These are phyloP conservation scores for Carduelis carduelis DNA, from an alignment of 2,797 vertebrate genomes.

Conservation along the genomic window DNA sequence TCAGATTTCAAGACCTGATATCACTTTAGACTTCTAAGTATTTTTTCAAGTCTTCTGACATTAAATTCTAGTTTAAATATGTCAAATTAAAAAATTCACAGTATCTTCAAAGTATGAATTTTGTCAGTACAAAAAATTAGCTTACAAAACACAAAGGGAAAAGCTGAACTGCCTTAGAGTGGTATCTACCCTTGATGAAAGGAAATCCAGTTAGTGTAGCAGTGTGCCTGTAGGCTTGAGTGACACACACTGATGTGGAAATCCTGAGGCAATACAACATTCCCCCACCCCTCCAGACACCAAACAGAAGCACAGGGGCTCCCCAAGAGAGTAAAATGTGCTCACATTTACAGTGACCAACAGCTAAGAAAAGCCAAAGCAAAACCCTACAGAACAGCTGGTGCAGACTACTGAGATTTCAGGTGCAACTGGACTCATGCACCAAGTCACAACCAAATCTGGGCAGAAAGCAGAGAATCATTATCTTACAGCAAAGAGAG, in stretches of 20 bases:
- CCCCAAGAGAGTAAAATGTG: fast-evolving
- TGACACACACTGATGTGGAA: background rate
- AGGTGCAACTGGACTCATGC: background rate
- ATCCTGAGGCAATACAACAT: background rate
- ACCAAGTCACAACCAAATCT: background rate
- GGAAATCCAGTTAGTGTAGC: background rate
- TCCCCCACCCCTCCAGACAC: background rate
- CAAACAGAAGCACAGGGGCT: background rate
- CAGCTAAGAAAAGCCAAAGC: background rate
- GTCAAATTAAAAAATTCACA: background rate
- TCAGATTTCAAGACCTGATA: background rate
- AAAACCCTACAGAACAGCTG: background rate
- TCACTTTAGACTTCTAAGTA: background rate
- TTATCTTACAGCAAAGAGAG: background rate
- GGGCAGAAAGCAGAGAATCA: background rate
- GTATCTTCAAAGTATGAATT: background rate
- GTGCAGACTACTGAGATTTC: background rate
- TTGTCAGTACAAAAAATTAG: background rate
- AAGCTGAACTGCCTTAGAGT: background rate
- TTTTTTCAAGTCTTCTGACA: background rate
- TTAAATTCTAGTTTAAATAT: background rate
- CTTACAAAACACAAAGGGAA: background rate
- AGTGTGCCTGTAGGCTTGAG: background rate
- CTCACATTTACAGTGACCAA: background rate
- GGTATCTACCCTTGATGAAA: background rate